Conservation (phyloP, 2,113 vertebrate genomes). For the Hypanus sabinus region DNA sequence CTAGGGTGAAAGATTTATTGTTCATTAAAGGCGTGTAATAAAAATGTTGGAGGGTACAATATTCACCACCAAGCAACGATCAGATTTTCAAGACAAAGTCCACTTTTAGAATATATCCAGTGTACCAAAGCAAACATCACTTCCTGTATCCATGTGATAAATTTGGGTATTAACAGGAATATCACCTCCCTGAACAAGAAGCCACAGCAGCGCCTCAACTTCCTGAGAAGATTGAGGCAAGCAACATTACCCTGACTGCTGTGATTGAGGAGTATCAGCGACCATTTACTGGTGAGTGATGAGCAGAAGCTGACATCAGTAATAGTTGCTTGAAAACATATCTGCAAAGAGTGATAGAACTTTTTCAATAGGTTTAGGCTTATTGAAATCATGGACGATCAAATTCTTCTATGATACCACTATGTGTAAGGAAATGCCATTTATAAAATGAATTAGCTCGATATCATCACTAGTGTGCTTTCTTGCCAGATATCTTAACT, state of each 20-base stretch:
- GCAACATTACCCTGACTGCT: no score
- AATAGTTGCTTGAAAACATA: no score
- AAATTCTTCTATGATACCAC: not conserved
- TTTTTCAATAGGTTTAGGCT: no score
- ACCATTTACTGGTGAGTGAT: no score
- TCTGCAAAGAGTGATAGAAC: no score
- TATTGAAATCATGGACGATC: no score
- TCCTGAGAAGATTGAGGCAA: no score
- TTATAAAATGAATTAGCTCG: no score
- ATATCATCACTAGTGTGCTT: not conserved
- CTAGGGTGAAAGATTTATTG: not conserved
- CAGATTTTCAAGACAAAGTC: not conserved
- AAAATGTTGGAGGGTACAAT: not conserved
- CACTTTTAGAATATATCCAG: not conserved
- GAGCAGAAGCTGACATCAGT: no score
- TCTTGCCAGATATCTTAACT: not conserved
- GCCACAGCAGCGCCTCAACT: no score
- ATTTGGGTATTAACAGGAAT: not conserved
- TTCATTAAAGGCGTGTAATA: not conserved
- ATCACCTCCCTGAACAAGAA: no score
- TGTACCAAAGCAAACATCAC: not conserved
- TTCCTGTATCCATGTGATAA: not conserved
- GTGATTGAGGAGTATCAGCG: no score
- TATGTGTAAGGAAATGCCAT: not conserved
- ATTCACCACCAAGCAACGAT: not conserved